Evolutionary conservation across 2,888 invertebrate species (phyloP).

Genomic region (Eretmocerus hayati): DNA sequence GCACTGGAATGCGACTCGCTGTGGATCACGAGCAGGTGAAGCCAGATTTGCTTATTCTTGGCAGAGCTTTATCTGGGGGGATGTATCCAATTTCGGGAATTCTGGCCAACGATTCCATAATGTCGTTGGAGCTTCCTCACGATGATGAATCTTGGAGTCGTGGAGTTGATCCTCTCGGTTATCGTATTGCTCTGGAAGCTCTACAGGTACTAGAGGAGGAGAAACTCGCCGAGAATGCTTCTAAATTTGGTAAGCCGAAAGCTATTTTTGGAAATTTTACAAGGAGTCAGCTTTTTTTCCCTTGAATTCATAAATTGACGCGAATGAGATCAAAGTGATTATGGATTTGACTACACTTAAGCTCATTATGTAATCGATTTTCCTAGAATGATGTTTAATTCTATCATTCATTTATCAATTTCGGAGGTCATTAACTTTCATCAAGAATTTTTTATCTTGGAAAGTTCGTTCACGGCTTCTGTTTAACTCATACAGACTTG

Average conservation of each 20-base stretch:
- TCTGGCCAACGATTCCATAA: slow-evolving; percentile 74
- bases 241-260: slow-evolving; percentile 63
- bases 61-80: slow-evolving; percentile 92
- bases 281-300: too few relatives aligned
- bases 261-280: too few relatives aligned
- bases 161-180: slow-evolving; percentile 93
- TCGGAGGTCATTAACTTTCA: too few relatives aligned
- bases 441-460: too few relatives aligned
- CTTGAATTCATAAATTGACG: too few relatives aligned
- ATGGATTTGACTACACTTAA: too few relatives aligned
- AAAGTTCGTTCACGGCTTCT: too few relatives aligned
- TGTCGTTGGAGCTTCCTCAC: slow-evolving; percentile 81
- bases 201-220: slow-evolving; percentile 82
- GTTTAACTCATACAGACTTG: too few relatives aligned
- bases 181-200: slow-evolving; percentile 79
- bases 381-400: too few relatives aligned
- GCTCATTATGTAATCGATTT: too few relatives aligned
- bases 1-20: slow-evolving; percentile 83
- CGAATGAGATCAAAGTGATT: too few relatives aligned
- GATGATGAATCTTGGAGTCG: slow-evolving; percentile 96
- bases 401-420: too few relatives aligned
- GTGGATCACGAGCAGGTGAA: slow-evolving; percentile 80
- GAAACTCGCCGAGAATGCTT: slow-evolving; percentile 78
- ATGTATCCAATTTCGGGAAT: slow-evolving; percentile 85
- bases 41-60: slow-evolving; percentile 85